Evolutionary conservation across 2,888 invertebrate genomes (phyloP).

Genomic region (Coelogynopora nodosa): DNA sequence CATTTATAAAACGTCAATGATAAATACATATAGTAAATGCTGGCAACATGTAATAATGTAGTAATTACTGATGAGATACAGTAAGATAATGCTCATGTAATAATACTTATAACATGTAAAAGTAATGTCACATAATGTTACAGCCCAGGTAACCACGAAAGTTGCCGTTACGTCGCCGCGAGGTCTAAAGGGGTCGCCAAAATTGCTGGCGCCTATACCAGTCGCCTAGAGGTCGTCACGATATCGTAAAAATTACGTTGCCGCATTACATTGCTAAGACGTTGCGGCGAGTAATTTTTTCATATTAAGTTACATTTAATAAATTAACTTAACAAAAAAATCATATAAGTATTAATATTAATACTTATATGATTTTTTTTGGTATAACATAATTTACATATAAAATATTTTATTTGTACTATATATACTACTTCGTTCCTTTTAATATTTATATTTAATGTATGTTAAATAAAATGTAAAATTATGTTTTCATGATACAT

Average conservation of each 20-base stretch:
- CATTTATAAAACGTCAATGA: no score
- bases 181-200: not conserved
- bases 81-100: no score
- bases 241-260: not conserved
- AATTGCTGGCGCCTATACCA: not conserved
- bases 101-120: no score
- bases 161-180: not conserved
- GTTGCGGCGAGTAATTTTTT: not conserved
- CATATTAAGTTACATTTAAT: not conserved
- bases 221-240: not conserved
- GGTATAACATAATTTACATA: not conserved
- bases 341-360: not conserved
- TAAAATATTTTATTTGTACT: not conserved
- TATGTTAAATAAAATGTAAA: not conserved
- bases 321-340: not conserved
- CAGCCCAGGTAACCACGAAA: not conserved
- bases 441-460: not conserved
- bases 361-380: not conserved
- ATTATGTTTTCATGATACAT: not conserved
- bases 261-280: not conserved
- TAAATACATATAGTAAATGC: no score
- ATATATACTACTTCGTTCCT: not conserved
- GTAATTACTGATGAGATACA: no score
- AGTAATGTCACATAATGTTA: no score
- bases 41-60: no score